Evolutionary conservation across 2,797 vertebrate genomes (phyloP).

Genomic region (Xiphophorus birchmanni): DNA sequence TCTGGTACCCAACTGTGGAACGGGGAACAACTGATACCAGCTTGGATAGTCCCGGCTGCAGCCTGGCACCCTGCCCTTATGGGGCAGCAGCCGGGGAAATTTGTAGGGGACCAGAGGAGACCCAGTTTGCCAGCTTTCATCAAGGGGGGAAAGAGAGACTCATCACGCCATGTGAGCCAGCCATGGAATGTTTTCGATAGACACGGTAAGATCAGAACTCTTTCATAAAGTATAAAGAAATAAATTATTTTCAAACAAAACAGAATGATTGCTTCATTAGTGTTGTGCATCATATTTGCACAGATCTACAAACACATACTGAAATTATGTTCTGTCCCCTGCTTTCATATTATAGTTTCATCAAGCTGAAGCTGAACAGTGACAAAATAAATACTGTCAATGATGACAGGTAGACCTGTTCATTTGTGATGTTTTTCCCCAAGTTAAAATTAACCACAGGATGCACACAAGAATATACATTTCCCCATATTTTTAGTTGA

Average conservation of each 20-base stretch:
- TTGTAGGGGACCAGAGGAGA: conserved; percentile 97
- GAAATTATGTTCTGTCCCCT: not conserved
- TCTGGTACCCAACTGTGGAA: conserved; percentile 3
- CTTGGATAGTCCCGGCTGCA: conserved; percentile 80
- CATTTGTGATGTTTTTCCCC: too few relatives aligned
- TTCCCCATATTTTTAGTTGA: not conserved
- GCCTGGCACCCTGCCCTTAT: conserved; percentile 90
- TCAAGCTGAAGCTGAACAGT: not conserved
- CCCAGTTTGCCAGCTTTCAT: conserved; percentile 97
- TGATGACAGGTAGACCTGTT: not conserved
- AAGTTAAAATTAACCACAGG: not conserved
- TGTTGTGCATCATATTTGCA: not conserved
- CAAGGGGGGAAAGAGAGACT: conserved; percentile 90
- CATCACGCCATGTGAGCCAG: conserved; percentile 87
- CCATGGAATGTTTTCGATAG: conserved; percentile 94
- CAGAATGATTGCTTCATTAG: not conserved
- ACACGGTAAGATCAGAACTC: conserved; percentile 87
- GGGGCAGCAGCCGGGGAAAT: conserved; percentile 99
- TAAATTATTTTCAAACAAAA: not conserved
- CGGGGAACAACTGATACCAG: conserved; percentile 61
- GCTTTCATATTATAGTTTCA: not conserved
- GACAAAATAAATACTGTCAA: not conserved
- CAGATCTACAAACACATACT: conserved; percentile 2
- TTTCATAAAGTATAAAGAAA: not conserved
- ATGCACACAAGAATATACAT: not conserved